Base-by-base conservation (phyloP, 1,140 invertebrate species). In the Diorhabda sublineata region DNA sequence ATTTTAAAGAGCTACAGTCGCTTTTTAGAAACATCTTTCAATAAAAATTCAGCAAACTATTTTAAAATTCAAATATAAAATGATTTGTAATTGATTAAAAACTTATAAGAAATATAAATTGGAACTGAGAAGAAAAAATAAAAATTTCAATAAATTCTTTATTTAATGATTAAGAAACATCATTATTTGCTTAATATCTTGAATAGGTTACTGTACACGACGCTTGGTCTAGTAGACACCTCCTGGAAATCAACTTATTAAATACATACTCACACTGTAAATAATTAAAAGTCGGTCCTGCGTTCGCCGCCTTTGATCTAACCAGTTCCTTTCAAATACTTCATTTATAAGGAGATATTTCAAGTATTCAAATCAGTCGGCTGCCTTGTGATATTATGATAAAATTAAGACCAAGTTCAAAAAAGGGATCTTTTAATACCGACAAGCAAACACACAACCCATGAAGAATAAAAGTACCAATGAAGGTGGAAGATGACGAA, bases 291-390 rank as follows among this genome's bases (percentile, higher is more conserved):
- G 47, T 65, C 65, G 57, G 65, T 11, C 45, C 65, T 67, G 59
- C 5, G 45, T 65, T 64, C 62, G 69, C 65, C 65, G 69, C 69
- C 67, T 71, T 71, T 67, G 61, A 64, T 67, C 67, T 67, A 66
- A 71, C 70, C 70, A 71, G 70, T 68, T 71, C 59, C 67, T 67
- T 70, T 58, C 70, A 71, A 69, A 71, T 68, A 71, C 69, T 69
- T 71, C 66, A 71, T 71, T 71, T 71, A 71, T 71, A 71, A 71
- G 70, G 61, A 71, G 70, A 71, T 71, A 70, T 68, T 67, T 64
- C 56, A 68, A 62, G 58, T 65, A 64, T 71, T 71, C 64, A 71
- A 71, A 71, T 71, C 70, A 64, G 70, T 45, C 58, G 65, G 65
- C 58, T 67, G 58, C 26, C 58, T 63, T 45, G 47, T 68, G 43